Conservation (phyloP, 2,888 invertebrate species). For the Dryobotodes eremita region DNA sequence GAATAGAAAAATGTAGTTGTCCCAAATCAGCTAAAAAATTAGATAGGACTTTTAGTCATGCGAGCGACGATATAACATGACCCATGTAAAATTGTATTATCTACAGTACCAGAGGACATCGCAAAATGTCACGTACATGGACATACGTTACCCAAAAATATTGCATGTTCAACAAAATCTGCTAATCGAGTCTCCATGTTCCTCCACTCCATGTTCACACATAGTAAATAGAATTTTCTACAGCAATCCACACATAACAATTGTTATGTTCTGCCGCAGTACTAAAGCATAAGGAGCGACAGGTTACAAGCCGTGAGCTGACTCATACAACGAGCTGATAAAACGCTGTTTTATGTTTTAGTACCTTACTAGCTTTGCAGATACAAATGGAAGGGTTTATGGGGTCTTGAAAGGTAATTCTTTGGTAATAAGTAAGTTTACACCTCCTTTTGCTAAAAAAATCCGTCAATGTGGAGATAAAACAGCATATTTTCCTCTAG, state of each 20-base stretch:
- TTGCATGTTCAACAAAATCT: background rate
- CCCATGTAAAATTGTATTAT: background rate
- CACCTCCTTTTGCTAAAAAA: no score
- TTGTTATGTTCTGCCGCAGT: conserved; percentile 13
- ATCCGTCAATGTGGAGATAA: no score
- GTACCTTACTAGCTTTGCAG: conserved; percentile 1
- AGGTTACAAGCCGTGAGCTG: conserved; percentile 32
- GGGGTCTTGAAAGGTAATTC: background rate
- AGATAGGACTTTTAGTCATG: no score
- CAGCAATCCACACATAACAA: conserved; percentile 24
- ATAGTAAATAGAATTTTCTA: conserved; percentile 3
- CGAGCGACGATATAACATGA: no score
- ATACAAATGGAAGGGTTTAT: conserved; percentile 27
- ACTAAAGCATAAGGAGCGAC: conserved; percentile 31
- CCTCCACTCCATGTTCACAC: background rate
- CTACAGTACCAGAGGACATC: background rate
- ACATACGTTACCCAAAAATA: background rate
- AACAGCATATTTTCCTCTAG: no score
- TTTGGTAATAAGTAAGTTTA: no score
- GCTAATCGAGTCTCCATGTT: conserved; percentile 48
- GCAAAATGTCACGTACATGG: background rate
- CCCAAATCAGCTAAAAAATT: no score
- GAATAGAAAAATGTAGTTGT: no score
- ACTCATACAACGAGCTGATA: conserved; percentile 45
- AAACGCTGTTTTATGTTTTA: conserved; percentile 39